Evolutionary conservation across 2,797 vertebrate species (phyloP).

Genomic region (Hafferia zeledoni): DNA sequence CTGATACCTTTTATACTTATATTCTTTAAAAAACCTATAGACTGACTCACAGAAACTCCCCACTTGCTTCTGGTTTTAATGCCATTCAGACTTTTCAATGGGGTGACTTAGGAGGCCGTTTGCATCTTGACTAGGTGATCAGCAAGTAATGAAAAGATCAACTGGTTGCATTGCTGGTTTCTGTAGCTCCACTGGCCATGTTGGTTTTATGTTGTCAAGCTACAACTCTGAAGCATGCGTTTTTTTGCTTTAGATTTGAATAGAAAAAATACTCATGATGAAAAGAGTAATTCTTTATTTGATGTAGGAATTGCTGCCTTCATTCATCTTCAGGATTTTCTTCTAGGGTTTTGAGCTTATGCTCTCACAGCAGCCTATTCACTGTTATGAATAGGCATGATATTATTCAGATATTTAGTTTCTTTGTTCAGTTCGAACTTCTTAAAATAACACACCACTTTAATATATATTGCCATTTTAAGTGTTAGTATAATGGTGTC

Average conservation of each 20-base stretch:
- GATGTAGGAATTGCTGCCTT: background rate
- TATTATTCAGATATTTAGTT: background rate
- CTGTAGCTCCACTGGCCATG: background rate
- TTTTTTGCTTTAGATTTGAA: background rate
- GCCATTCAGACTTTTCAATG: background rate
- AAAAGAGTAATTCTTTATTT: background rate
- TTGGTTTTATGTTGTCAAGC: background rate
- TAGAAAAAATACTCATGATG: background rate
- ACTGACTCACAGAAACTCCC: background rate
- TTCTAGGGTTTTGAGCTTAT: background rate
- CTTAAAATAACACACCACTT: background rate
- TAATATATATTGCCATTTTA: background rate
- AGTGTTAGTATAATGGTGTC: background rate
- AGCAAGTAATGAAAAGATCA: background rate
- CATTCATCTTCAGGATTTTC: background rate
- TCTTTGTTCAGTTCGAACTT: background rate
- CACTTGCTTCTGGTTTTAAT: background rate
- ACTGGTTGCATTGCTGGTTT: background rate
- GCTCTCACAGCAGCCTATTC: background rate
- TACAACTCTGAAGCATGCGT: background rate
- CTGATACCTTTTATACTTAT: background rate
- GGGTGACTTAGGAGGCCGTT: background rate
- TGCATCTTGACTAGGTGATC: background rate
- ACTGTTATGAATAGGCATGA: background rate
- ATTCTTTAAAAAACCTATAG: background rate